Conservation (phyloP, 2,888 invertebrate genomes). For the Serrognathus titanus region DNA sequence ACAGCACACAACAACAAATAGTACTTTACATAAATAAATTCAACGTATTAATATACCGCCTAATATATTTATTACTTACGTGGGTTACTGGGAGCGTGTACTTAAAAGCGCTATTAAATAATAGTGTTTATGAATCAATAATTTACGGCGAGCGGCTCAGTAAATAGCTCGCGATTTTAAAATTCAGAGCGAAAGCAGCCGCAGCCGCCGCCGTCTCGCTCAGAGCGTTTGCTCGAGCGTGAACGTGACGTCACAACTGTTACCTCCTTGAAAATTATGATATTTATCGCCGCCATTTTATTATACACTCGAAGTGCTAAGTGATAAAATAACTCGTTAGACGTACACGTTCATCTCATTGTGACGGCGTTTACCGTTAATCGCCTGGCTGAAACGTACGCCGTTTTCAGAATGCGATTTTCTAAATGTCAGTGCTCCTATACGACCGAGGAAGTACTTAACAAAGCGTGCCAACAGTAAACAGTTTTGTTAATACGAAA, state of each 20-base stretch:
- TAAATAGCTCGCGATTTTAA: neutral
- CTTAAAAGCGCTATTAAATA: neutral
- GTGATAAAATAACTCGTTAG: slow-evolving; percentile 6
- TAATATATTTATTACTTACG: too few relatives aligned
- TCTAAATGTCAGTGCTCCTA: too few relatives aligned
- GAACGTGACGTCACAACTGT: slow-evolving; percentile 4
- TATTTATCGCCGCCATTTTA: slow-evolving; percentile 3
- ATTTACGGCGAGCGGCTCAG: neutral
- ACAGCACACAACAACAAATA: too few relatives aligned
- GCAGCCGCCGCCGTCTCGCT: neutral
- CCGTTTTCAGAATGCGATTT: too few relatives aligned
- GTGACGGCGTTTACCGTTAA: neutral
- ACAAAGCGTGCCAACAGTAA: too few relatives aligned
- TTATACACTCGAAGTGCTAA: slow-evolving; percentile 5
- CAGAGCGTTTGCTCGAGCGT: neutral
- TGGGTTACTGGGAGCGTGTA: too few relatives aligned
- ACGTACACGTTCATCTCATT: neutral
- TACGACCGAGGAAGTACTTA: too few relatives aligned
- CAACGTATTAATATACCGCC: too few relatives aligned
- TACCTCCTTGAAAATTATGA: slow-evolving; percentile 6
- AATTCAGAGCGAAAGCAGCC: neutral
- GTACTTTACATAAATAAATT: too few relatives aligned
- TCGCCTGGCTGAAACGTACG: too few relatives aligned
- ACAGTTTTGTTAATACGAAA: too few relatives aligned
- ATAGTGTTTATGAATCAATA: neutral